phyloP scores from a whole-genome alignment of 2,888 invertebrate genomes.

The Operophtera brumata region DNA sequence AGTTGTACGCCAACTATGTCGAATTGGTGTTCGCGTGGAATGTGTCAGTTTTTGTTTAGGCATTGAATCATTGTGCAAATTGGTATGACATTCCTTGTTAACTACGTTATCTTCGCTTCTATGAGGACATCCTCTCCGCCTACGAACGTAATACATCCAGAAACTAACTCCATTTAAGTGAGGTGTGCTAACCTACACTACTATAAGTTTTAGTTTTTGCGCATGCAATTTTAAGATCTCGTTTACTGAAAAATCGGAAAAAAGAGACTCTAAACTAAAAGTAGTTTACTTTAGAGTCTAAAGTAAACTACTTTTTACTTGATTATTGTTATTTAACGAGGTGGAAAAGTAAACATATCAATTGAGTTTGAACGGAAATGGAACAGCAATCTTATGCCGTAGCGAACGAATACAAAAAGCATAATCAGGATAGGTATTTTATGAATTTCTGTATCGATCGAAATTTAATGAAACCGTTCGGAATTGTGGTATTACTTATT shows the following conservation, averaged over 20 bases:
- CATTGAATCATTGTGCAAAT: slow-evolving; percentile 67
- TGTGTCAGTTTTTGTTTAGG: slow-evolving; percentile 34
- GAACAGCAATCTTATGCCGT: slow-evolving; percentile 11
- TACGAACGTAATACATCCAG: slow-evolving; percentile 50
- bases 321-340: slow-evolving; percentile 19
- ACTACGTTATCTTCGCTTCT: slow-evolving; percentile 63
- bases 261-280: slow-evolving; percentile 14
- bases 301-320: slow-evolving; percentile 27
- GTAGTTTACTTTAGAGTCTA: slow-evolving; percentile 2
- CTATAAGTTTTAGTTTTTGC: slow-evolving; percentile 23
- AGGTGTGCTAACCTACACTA: slow-evolving; percentile 24
- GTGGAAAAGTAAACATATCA: slow-evolving; percentile 22
- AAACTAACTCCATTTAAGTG: slow-evolving; percentile 30
- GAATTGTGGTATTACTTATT: slow-evolving; percentile 66
- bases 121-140: slow-evolving; percentile 74
- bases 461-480: slow-evolving; percentile 53
- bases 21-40: slow-evolving; percentile 33
- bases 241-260: slow-evolving; percentile 2
- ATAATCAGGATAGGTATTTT: slow-evolving; percentile 12
- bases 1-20: slow-evolving; percentile 20
- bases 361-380: slow-evolving; percentile 17
- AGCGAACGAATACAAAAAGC: slow-evolving; percentile 14
- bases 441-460: slow-evolving; percentile 42
- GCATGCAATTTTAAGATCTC: background rate
- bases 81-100: slow-evolving; percentile 62